Evolutionary conservation across 2,113 vertebrate species (phyloP), one percentile per base, ranked within the genome.

Genomic region (Elephas maximus): DNA sequence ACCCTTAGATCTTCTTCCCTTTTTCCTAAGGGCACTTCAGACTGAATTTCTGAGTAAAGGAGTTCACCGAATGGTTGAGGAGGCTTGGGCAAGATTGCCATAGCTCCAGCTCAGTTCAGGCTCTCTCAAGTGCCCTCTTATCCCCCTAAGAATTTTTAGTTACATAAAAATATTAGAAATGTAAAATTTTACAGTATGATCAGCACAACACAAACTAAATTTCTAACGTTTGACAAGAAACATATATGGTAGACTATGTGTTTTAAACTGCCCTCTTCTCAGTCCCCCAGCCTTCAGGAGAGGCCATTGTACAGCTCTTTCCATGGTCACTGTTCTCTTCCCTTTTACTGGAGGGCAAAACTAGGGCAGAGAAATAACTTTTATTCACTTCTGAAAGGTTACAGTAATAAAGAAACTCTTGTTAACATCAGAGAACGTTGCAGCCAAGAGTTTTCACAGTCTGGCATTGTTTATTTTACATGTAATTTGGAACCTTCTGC

Each of bases 341-440:
- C 98, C 98, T 98, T 98, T 98, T 98, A 98, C 98, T 99, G 97
- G 97, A 98, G 99, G 99, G 99, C 98, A 99, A 98, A 98, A 98
- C 97, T 97, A 98, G 99, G 98, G 98, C 98, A 99, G 98, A 98
- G 98, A 99, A 99, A 98, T 99, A 98, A 98, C 98, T 99, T 98
- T 98, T 98, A 98, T 98, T 99, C 98, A 96, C 98, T 99, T 98
- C 98, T 98, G 98, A 99, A 99, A 99, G 98, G 99, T 99, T 99
- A 98, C 98, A 98, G 98, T 99, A 99, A 99, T 99, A 99, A 99
- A 99, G 99, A 98, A 98, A 98, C 98, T 99, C 99, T 99, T 99
- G 99, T 99, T 99, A 99, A 98, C 98, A 98, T 98, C 98, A 98
- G 98, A 98, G 98, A 98, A 97, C 98, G 96, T 98, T 98, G 99